Base-by-base conservation (phyloP, 2,797 vertebrate species). In the Chrysolophus pictus region DNA sequence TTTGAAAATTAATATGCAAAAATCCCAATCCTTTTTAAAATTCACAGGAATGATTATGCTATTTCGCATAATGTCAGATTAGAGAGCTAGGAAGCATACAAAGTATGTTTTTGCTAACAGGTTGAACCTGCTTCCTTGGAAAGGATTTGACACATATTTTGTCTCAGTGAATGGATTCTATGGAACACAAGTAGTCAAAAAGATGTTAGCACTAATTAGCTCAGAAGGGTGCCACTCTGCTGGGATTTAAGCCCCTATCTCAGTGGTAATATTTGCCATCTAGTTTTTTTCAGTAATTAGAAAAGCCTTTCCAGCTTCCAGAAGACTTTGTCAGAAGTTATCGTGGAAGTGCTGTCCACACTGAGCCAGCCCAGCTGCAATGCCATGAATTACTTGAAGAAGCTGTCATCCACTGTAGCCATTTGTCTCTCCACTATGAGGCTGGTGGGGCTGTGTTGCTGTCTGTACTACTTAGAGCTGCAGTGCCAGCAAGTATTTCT, bases 231-330 rank as follows among this genome's bases (percentile, higher is more conserved):
- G 24, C 29, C 60, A 41, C 37, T 76, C 41, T 55, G 22, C 1
- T 82, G 80, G 56, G 58, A 90, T 55, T 86, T 93, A 73, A 87
- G 58, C 70, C 55, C 86, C 83, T 91, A 29, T 87, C 93, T 92
- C 78, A 69, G 56, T 17, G 64, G 76, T 67, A 91, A 84, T 28
- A 59, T 17, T 79, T 80, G 44, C 58, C 39, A 56, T 67, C 63
- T 86, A 75, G 67, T 84, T 86, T 78, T 76, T 73, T 67, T 84
- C 88, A 79, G 56, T 58, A 68, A 39, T 60, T 78, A 87, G 59
- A 87, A 91, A 83, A 73, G 33, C 11, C 13, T 65, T 74, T 62
- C 47, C 67, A 60, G 22, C 62, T 91, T 93, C 49, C 51, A 88
- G 75, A 23, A 87, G 70, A 65, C 29, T 74, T 82, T 55, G 60